Conservation (phyloP, 1,140 invertebrate species). For the Antheraea mylitta region DNA sequence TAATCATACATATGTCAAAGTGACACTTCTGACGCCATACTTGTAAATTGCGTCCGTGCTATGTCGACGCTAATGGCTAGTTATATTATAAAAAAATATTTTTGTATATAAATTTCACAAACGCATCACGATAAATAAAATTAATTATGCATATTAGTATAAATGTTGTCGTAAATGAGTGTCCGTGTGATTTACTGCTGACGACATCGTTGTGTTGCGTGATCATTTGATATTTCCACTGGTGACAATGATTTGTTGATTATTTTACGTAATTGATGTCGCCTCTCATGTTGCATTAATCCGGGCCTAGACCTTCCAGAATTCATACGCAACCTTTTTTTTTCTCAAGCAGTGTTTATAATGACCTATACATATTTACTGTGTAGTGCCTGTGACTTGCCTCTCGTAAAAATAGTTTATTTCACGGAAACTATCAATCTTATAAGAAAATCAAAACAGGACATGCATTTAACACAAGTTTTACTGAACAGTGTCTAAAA, state of each 20-base stretch:
- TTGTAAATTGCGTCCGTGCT: too few species aligned
- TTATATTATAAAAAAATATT: background rate
- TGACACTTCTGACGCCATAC: too few species aligned
- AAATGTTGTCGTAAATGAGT: background rate
- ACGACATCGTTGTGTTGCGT: background rate
- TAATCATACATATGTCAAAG: too few species aligned
- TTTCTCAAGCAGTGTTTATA: too few species aligned
- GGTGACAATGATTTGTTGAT: slow-evolving; percentile 4
- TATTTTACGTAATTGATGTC: background rate
- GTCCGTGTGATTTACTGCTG: background rate
- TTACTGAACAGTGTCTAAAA: too few species aligned
- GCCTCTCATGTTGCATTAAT: background rate
- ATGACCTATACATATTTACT: too few species aligned
- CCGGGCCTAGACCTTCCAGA: background rate
- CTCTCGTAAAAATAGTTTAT: too few species aligned
- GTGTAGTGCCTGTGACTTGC: too few species aligned
- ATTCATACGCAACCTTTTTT: background rate
- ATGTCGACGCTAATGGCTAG: too few species aligned
- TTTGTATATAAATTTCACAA: background rate
- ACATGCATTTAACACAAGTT: too few species aligned
- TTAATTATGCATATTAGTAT: slow-evolving; percentile 1
- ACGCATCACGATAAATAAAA: background rate
- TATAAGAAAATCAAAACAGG: too few species aligned
- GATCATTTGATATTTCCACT: background rate
- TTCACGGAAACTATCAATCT: too few species aligned